Evolutionary conservation across 2,113 vertebrate genomes (phyloP).

Genomic region (Pituophis catenifer): DNA sequence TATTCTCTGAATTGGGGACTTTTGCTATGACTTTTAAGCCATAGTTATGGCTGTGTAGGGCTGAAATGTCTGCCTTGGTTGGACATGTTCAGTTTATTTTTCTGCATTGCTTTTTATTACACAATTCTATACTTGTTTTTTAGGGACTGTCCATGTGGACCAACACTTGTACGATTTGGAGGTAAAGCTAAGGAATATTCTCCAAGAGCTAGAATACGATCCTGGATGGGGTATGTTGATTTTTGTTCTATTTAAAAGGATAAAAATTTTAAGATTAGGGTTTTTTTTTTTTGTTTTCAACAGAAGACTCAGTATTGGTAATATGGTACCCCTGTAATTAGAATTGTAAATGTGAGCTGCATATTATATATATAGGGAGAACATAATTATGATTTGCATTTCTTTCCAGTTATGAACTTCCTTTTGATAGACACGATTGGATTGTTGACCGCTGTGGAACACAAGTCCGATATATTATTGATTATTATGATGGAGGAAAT

Average conservation of each 20-base stretch:
- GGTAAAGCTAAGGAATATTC: slow-evolving; percentile 93
- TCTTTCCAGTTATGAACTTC: slow-evolving; percentile 84
- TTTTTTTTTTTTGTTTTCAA: neutral
- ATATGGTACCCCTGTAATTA: neutral
- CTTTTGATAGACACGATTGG: slow-evolving; percentile 95
- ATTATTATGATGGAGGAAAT: slow-evolving; percentile 91
- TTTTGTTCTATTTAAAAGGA: neutral
- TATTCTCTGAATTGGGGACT: neutral
- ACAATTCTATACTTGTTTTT: slow-evolving; percentile 34
- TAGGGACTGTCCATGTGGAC: slow-evolving; percentile 94
- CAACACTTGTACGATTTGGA: slow-evolving; percentile 85
- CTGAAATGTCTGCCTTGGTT: neutral
- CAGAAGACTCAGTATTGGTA: neutral
- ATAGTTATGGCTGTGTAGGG: neutral
- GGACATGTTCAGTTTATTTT: neutral
- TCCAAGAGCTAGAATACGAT: slow-evolving; percentile 86
- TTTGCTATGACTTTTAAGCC: neutral
- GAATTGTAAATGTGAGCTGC: neutral
- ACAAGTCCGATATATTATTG: slow-evolving; percentile 91
- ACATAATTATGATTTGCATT: rapidly evolving
- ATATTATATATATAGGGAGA: neutral
- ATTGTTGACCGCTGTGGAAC: slow-evolving; percentile 90
- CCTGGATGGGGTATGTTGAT: slow-evolving; percentile 90
- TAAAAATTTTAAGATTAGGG: neutral
- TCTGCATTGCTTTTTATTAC: neutral